Evolutionary conservation across 2,888 invertebrate genomes (phyloP).

Genomic region (Willowsia nigromaculata): DNA sequence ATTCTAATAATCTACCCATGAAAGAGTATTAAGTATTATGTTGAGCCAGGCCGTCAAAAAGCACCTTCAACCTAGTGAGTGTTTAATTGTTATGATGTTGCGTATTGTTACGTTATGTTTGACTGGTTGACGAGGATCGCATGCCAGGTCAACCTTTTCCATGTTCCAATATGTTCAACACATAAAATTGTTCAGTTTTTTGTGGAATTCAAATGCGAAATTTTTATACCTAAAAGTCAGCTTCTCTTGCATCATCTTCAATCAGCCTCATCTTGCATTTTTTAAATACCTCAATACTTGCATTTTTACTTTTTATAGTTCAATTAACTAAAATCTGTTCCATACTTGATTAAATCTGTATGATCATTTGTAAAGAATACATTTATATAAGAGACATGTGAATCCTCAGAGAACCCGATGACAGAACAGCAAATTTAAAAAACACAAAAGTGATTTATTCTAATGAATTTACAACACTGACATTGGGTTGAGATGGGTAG

Average conservation of each 20-base stretch:
- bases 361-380: too few relatives aligned
- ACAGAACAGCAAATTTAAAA: neutral
- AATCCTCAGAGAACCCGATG: too few relatives aligned
- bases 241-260: too few relatives aligned
- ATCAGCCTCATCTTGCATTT: too few relatives aligned
- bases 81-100: neutral
- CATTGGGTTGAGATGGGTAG: neutral
- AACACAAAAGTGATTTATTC: neutral
- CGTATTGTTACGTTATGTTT: neutral
- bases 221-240: too few relatives aligned
- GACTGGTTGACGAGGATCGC: neutral
- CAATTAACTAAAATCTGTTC: too few relatives aligned
- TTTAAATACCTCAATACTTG: too few relatives aligned
- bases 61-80: neutral
- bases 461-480: neutral
- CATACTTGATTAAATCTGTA: too few relatives aligned
- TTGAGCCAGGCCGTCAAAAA: neutral
- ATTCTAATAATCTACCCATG: neutral
- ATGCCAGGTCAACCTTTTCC: constrained; percentile 46
- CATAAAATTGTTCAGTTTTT: too few relatives aligned
- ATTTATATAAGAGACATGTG: too few relatives aligned
- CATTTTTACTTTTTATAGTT: too few relatives aligned
- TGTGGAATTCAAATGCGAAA: constrained; percentile 17
- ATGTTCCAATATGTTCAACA: constrained; percentile 5
- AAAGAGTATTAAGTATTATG: neutral